Conservation (phyloP, 2,113 vertebrate genomes). For the Sebastes schlegelii region DNA sequence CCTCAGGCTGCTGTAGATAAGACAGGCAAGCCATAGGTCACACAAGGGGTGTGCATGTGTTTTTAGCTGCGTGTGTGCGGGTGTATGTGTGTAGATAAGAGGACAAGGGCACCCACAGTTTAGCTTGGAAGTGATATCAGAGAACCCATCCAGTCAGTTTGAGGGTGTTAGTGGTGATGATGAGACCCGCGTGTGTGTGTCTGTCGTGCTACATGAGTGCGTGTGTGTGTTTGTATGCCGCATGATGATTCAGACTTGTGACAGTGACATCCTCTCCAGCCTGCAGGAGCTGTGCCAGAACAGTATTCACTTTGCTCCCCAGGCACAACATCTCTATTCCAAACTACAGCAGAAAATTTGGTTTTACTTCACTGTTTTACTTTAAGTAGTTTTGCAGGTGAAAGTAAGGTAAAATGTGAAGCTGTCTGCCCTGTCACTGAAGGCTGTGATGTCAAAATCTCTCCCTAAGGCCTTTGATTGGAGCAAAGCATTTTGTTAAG, state of each 20-base stretch:
- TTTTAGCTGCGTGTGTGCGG: constrained; percentile 12
- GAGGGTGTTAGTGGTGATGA: constrained; percentile 46
- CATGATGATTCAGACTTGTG: constrained; percentile 29
- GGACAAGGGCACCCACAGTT: constrained; percentile 39
- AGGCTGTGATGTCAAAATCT: constrained; percentile 3
- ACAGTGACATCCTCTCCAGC: constrained; percentile 36
- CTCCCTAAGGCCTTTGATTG: background rate
- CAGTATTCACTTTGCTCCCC: constrained; percentile 7
- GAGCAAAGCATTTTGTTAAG: constrained; percentile 8
- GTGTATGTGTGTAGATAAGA: constrained; percentile 32
- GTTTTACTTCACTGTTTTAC: background rate
- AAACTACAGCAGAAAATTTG: background rate
- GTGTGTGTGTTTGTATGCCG: background rate
- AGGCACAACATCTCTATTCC: background rate
- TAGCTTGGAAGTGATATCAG: constrained; percentile 47
- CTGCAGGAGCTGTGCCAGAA: constrained; percentile 19
- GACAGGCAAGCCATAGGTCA: constrained; percentile 61
- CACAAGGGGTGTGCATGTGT: constrained; percentile 39
- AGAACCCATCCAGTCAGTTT: constrained; percentile 48
- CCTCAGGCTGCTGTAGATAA: constrained; percentile 68
- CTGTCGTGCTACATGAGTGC: background rate
- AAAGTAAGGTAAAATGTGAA: background rate
- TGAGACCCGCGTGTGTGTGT: constrained; percentile 15
- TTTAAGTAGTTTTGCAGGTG: background rate
- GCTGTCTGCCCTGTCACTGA: background rate